Conservation (phyloP, 1,140 invertebrate species). For the Phocides pigmalion region DNA sequence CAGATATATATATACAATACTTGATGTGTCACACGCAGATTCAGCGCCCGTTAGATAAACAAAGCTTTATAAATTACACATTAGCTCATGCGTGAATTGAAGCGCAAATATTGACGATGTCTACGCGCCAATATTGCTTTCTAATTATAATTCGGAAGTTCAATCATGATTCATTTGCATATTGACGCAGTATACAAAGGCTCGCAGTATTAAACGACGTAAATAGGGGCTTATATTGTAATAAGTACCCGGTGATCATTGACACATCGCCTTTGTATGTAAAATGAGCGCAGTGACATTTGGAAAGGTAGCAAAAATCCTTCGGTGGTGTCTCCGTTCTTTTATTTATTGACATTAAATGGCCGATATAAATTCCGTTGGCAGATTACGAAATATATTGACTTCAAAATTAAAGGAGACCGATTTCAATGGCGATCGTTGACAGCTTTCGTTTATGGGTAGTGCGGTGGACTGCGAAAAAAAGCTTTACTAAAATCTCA, state of each 20-base stretch:
- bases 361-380: constrained; percentile 79
- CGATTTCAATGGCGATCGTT: constrained; percentile 77
- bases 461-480: constrained; percentile 52
- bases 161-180: constrained; percentile 38
- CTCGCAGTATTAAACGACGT: constrained; percentile 13
- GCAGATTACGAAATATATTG: constrained; percentile 81
- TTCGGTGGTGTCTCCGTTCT: constrained; percentile 46
- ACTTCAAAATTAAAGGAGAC: constrained; percentile 80
- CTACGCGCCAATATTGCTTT: constrained; percentile 39
- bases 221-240: constrained; percentile 19
- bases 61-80: constrained; percentile 35
- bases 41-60: constrained; percentile 13
- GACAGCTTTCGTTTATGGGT: constrained; percentile 73
- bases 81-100: constrained; percentile 43
- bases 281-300: constrained; percentile 68
- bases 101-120: constrained; percentile 47
- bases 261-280: constrained; percentile 72
- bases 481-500: constrained; percentile 53
- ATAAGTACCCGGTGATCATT: constrained; percentile 47
- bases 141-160: constrained; percentile 36
- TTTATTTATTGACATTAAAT: constrained; percentile 76
- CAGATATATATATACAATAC: constrained; percentile 5
- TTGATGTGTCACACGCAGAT: constrained; percentile 23
- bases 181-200: constrained; percentile 17
- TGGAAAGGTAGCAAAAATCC: constrained; percentile 60